Evolutionary conservation across 2,113 vertebrate genomes (phyloP), one percentile per base, ranked within the genome.

Genomic region (Etheostoma cragini): DNA sequence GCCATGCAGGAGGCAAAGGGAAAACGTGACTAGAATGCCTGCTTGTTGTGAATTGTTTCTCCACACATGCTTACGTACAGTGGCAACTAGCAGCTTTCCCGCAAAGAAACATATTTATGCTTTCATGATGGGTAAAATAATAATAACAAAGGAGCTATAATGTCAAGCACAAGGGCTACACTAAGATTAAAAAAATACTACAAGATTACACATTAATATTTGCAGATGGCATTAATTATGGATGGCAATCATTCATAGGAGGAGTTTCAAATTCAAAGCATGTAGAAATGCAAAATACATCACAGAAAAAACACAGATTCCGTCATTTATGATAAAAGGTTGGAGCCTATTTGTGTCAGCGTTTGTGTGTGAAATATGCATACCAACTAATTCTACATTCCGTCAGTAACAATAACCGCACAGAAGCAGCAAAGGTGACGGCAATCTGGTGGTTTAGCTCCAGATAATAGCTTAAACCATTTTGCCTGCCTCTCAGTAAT

Each of bases 1-100:
- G 92, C 92, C 92, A 93, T 87, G 92, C 92, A 92, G 91, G 91
- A 91, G 93, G 91, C 81, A 42, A 82, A 78, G 52, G 50, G 24
- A 76, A 88, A 88, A 93, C 87, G 90, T 91, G 92, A 90, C 87
- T 77, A 75, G 90, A 92, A 93, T 92, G 87, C 64, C 69, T 64
- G 19, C 69, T 89, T 81, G 61, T 86, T 56, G 81, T 53, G 83
- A 88, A 90, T 72, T 50, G 60, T 19, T 47, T 83, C 74, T 83
- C 73, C 57, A 69, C 49, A 69, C 69, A 30, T 8, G 22, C 24
- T 63, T 50, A 69, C 7, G n/a, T 61, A 47, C 13, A 69, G 13
- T 1, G 8, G 65, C 47, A 50, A 60, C 38, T 53, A 60, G 54
- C 74, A 53, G 22, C 24, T 82, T 62, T 62, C 49, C 11, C 13